Evolutionary conservation across 1,140 invertebrate genomes (phyloP), one percentile per base, ranked within the genome.

Genomic region (Sycobia sp.): DNA sequence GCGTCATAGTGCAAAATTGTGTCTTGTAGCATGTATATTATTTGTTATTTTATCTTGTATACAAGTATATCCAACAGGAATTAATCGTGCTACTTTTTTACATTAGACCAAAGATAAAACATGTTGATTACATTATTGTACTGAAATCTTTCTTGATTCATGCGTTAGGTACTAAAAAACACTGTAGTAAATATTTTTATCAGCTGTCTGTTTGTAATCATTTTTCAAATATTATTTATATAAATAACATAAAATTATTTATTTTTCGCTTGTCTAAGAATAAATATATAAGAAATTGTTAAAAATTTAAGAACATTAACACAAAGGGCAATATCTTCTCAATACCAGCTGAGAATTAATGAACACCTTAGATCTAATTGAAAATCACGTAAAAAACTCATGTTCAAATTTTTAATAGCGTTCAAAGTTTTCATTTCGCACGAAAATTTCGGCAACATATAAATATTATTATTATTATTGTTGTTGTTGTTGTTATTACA

Each of bases 1-100:
- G 32, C 56, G 60, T 65, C 63, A 65, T 65, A 60, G 32, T 59
- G 62, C 46, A 50, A 54, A 18, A 34, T 50, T 50, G 3, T 39
- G 13, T 25, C 29, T 22, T 36, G 4, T 44, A 53, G 23, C 38
- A 46, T 46, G 41, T 14, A 22, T 54, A 36, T 54, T 29, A 27
- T 49, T 27, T 39, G 4, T 20, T 34, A 27, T 51, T 41, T 27
- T 39, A 56, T 20, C 18, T 38, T 29, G 4, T n/a, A 13, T 29
- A 38, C n/a, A 27, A 56, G 23, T 44, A 62, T 62, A 49, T 34
- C 29, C 14, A 54, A 51, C 14, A 27, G 16, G 36, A 18, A 49
- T 43, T 3, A 44, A 8, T 36, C 23, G 18, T 44, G 1, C n/a
- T 38, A 51, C 27, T 25, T 32, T 36, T 41, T 3, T 1, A 16